Percentiles rank a stretch among this genome's conserved stretches.
These are phyloP conservation scores for Chaetodon trifascialis DNA, from an alignment of 2,113 vertebrate species.

Conservation along the genomic window DNA sequence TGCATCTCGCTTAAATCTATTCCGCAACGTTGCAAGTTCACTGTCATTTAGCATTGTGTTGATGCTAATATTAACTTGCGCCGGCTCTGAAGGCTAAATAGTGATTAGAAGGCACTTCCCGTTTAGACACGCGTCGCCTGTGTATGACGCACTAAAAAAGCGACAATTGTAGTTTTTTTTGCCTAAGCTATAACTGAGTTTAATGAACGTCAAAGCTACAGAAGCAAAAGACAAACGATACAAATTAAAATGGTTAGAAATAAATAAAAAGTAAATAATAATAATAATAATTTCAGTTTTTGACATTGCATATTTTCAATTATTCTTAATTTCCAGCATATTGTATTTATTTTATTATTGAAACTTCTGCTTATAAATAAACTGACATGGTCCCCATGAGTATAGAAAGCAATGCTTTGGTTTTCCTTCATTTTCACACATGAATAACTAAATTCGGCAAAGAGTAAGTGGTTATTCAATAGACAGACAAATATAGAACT, in stretches of 20 bases:
- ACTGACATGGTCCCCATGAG: neutral
- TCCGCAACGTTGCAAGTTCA: slow-evolving; percentile 79
- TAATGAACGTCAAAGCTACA: neutral
- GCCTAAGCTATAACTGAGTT: neutral
- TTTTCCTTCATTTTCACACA: neutral
- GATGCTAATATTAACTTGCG: neutral
- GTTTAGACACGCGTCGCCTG: slow-evolving; percentile 28
- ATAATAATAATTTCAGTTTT: neutral
- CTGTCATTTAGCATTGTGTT: slow-evolving; percentile 68
- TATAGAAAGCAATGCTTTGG: neutral
- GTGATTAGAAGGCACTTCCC: slow-evolving; percentile 50
- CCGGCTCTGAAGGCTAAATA: neutral
- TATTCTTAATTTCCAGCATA: neutral
- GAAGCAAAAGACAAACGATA: neutral
- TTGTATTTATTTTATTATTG: too few relatives aligned
- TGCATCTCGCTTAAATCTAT: slow-evolving; percentile 83
- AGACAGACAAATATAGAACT: neutral
- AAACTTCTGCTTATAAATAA: neutral
- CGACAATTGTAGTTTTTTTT: slow-evolving; percentile 63
- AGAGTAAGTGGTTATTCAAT: neutral
- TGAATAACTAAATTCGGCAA: neutral
- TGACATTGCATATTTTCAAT: neutral
- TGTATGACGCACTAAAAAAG: slow-evolving; percentile 56
- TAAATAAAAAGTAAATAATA: neutral
- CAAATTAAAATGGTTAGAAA: neutral